A percentile compares a stretch with the other conserved stretches of the same genome.
Conservation (phyloP, 2,888 invertebrate species). For the Diplolepis rosae region DNA sequence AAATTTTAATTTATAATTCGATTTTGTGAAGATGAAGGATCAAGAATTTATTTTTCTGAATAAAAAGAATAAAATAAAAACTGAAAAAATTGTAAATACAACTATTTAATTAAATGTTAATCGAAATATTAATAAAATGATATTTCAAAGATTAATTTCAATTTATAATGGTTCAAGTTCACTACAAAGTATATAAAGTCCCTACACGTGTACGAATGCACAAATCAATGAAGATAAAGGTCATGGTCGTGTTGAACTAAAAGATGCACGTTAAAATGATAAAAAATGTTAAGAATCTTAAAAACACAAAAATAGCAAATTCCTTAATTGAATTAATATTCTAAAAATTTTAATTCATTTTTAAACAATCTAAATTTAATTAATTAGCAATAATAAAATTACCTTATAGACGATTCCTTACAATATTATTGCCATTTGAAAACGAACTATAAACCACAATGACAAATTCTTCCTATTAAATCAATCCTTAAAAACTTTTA, state of each 20-base stretch:
- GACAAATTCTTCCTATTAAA: neutral
- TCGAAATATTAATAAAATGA: too few relatives aligned
- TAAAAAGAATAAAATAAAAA: too few relatives aligned
- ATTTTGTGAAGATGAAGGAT: too few relatives aligned
- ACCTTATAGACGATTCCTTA: neutral
- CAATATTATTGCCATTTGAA: neutral
- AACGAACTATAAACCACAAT: too few relatives aligned
- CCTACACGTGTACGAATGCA: conserved; percentile 4
- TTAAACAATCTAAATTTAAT: neutral
- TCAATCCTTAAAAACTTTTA: neutral
- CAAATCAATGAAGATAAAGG: conserved; percentile 15
- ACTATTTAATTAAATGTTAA: too few relatives aligned
- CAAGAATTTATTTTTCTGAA: too few relatives aligned
- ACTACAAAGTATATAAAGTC: neutral
- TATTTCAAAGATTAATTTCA: neutral
- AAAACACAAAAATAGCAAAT: neutral
- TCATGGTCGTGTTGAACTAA: conserved; percentile 16
- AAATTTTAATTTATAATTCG: too few relatives aligned
- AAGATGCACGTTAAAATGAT: neutral
- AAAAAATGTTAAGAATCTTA: neutral
- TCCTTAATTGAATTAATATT: neutral
- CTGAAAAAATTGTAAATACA: too few relatives aligned
- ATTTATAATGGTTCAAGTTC: neutral
- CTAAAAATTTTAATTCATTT: neutral
- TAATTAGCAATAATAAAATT: neutral